Evolutionary conservation across 2,888 invertebrate species (phyloP).

Genomic region (Drosophila borborema): DNA sequence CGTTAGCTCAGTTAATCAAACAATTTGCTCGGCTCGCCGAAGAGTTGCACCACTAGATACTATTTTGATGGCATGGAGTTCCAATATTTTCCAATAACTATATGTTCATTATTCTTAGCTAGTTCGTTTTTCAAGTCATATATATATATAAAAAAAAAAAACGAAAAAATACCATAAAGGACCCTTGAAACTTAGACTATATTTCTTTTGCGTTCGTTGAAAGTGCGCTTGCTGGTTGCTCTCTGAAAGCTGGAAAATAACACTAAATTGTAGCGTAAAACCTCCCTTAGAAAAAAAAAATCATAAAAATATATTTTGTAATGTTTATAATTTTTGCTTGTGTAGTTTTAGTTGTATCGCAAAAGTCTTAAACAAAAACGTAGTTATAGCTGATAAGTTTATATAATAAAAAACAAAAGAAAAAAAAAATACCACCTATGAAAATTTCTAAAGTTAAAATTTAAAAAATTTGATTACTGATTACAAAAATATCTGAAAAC

Average conservation of each 20-base stretch:
- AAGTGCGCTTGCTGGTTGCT: conserved; percentile 8
- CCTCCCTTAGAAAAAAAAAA: conserved; percentile 3
- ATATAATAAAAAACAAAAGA: conserved; percentile 3
- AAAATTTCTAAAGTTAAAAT: conserved; percentile 18
- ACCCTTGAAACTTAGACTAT: not conserved
- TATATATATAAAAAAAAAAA: not conserved
- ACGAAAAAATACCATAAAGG: not conserved
- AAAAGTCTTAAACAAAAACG: conserved; percentile 74
- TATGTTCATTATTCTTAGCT: not conserved
- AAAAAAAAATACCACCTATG: conserved; percentile 6
- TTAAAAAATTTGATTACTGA: conserved; percentile 13
- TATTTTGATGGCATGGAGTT: conserved; percentile 22
- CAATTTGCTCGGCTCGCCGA: conserved; percentile 30
- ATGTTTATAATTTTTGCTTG: conserved; percentile 82
- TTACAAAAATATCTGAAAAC: conserved; percentile 17
- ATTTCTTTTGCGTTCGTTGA: conserved; percentile 1
- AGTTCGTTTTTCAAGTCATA: conserved; percentile 2
- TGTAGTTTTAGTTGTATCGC: conserved; percentile 82
- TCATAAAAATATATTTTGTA: conserved; percentile 25
- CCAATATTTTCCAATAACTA: conserved; percentile 10
- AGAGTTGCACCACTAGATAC: conserved; percentile 18
- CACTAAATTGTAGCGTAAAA: not conserved
- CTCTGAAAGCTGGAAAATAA: conserved; percentile 19
- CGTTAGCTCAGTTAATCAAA: conserved; percentile 21
- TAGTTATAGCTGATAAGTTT: conserved; percentile 62